These are phyloP conservation scores for Lasius platythorax DNA, from an alignment of 2,888 invertebrate genomes.

Conservation along the genomic window DNA sequence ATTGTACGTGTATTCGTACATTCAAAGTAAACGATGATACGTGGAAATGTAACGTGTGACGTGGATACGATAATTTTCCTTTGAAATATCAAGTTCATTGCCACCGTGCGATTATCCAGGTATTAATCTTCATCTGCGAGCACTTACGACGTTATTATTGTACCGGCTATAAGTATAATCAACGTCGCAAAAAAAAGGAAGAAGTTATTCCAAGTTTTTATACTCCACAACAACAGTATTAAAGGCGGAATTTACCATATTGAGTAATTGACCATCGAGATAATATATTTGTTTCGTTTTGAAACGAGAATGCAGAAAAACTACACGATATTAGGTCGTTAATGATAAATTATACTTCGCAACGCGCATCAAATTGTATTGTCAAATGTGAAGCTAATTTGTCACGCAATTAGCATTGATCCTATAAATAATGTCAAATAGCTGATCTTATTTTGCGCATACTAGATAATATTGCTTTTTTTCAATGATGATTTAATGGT, in stretches of 20 bases:
- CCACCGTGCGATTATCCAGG: conserved; percentile 61
- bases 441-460: background rate
- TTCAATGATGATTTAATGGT: background rate
- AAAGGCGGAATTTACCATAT: conserved; percentile 35
- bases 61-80: conserved; percentile 57
- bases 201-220: conserved; percentile 34
- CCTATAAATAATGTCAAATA: background rate
- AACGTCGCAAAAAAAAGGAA: conserved; percentile 48
- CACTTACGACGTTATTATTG: conserved; percentile 62
- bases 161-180: conserved; percentile 56
- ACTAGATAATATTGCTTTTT: background rate
- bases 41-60: conserved; percentile 49
- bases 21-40: conserved; percentile 52
- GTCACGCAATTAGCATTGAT: conserved; percentile 24
- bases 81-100: conserved; percentile 60
- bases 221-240: conserved; percentile 25
- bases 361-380: background rate
- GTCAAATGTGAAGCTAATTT: background rate
- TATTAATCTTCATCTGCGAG: conserved; percentile 69
- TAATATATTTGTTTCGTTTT: conserved; percentile 21
- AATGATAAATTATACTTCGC: background rate
- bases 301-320: background rate
- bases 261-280: conserved; percentile 18
- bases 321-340: background rate
- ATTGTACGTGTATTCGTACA: background rate